Evolutionary conservation across 2,113 vertebrate species (phyloP), one percentile per base, ranked within the genome.

Genomic region (Tor tambroides): DNA sequence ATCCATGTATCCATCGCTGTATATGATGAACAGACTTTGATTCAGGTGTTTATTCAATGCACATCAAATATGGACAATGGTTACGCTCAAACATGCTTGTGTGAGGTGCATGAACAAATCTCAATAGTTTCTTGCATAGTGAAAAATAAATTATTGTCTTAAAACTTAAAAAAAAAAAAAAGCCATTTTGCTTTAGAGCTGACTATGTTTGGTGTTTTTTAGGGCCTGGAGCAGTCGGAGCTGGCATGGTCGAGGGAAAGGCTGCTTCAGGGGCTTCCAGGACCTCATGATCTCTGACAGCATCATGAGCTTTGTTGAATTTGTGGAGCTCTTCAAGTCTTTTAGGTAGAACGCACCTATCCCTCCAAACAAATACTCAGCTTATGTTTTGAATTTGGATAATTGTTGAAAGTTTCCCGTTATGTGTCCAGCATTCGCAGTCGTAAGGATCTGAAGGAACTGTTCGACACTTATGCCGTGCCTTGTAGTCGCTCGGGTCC

Each of bases 311-410:
- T 99, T 99, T 87, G 95, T 97, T 10, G 98, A 99, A 89, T 99
- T 99, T 91, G 97, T 99, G 6, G 98, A 99, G 89, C 97, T 99
- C 89, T 99, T 99, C 94, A 99, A 99, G 88, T 99, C 98, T 32
- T 99, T 99, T 95, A 99, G 98, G 98, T 99, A 95, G 6, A 82
- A 0, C 28, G 72, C 21, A 17, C 56, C 19, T 80, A 38, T 38
- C 15, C 3, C 5, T n/a, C 43, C 11, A 41, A 54, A 17, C 43
- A 49, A 46, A 46, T 46, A 46, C 43, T 46, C 41, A 1, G 17
- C 14, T 2, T 86, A 30, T 59, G 74, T 17, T 79, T 79, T 79
- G 19, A 54, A 23, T 32, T 2, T 56, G 74, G 6, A 26, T 14
- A 32, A 72, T 28, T 15, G 26, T 80, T 74, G 6, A 23, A 9